A percentile compares a stretch with the other conserved stretches of the same genome.
These are phyloP conservation scores for Lagopus muta DNA, from an alignment of 2,113 vertebrate genomes.

Conservation along the genomic window DNA sequence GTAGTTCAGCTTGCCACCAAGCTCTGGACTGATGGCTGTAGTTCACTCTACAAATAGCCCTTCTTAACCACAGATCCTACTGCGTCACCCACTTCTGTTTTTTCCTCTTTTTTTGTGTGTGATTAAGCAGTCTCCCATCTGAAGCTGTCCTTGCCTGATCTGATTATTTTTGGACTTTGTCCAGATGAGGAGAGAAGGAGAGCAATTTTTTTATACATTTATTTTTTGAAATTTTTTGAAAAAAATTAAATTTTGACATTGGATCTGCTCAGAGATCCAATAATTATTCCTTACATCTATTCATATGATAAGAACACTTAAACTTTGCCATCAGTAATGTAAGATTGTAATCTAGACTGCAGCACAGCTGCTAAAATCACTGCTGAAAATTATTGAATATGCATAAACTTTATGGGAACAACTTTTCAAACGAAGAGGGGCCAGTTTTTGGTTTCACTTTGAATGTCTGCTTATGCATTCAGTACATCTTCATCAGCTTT, in stretches of 20 bases:
- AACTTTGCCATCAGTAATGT: not conserved
- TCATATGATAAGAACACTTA: not conserved
- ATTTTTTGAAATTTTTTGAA: not conserved
- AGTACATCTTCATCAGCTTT: slow-evolving; percentile 13
- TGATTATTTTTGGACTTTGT: not conserved
- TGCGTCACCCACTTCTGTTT: not conserved
- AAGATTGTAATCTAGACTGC: not conserved
- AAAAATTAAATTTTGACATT: too few relatives aligned
- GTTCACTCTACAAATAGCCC: not conserved
- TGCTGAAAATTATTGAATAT: not conserved
- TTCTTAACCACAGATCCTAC: not conserved
- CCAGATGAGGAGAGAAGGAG: not conserved
- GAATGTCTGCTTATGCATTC: slow-evolving; percentile 18
- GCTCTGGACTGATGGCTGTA: not conserved
- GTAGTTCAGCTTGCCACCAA: not conserved
- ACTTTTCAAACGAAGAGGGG: not conserved
- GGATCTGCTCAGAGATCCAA: not conserved
- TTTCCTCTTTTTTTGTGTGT: not conserved
- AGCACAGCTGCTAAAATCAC: not conserved
- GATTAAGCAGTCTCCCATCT: not conserved
- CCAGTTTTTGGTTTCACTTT: not conserved
- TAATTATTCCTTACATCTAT: slow-evolving; percentile 1
- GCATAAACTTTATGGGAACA: not conserved
- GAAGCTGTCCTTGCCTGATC: not conserved
- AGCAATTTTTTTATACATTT: not conserved